Conservation (phyloP, 92 coral and sea anemone species). For the Palythoa grandis region DNA sequence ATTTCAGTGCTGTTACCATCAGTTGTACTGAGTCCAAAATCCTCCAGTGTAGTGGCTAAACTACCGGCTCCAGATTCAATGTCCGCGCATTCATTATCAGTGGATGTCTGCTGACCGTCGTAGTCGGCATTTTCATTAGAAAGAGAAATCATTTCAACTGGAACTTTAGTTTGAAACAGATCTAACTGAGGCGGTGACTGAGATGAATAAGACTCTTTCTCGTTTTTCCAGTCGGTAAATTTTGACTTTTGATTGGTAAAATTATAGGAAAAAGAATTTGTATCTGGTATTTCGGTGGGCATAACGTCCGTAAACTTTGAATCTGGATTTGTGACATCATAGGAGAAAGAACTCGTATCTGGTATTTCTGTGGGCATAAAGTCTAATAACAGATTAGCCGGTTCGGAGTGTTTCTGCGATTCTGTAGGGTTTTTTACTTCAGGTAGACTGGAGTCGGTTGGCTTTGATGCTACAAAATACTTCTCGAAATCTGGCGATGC, state of each 20-base stretch:
- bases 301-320: background rate
- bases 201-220: background rate
- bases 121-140: background rate
- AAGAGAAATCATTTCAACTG: background rate
- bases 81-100: background rate
- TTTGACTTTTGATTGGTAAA: background rate
- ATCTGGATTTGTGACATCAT: background rate
- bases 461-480: constrained; percentile 22
- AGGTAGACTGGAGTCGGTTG: background rate
- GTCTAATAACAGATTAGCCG: background rate
- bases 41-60: background rate
- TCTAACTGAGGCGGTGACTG: background rate
- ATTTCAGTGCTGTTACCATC: constrained; percentile 26
- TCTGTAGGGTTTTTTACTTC: background rate
- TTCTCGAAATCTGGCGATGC: constrained; percentile 19
- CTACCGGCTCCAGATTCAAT: background rate
- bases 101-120: constrained; percentile 1
- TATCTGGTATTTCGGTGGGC: background rate
- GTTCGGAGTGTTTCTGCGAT: background rate
- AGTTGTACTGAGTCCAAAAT: constrained; percentile 9
- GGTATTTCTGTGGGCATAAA: constrained; percentile 18
- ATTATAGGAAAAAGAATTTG: background rate
- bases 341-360: background rate
- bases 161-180: background rate
- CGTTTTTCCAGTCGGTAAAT: background rate